Evolutionary conservation across 2,113 vertebrate species (phyloP).

Genomic region (Sisor rabdophorus): DNA sequence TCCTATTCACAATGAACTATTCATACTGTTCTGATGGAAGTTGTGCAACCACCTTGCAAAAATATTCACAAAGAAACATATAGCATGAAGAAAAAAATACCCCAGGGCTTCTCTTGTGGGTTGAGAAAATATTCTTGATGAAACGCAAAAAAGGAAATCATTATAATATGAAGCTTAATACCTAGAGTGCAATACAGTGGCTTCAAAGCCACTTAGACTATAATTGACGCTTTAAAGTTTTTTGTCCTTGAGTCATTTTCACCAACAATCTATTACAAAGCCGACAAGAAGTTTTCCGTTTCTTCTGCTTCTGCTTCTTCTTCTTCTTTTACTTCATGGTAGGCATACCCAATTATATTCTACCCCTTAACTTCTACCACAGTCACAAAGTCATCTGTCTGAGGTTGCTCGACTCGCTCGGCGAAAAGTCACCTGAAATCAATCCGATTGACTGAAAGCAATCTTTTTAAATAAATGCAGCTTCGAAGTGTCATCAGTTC

Average conservation of each 20-base stretch:
- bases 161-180: slow-evolving; percentile 46
- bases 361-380: not conserved
- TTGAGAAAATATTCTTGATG: slow-evolving; percentile 43
- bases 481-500: slow-evolving; percentile 10
- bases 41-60: slow-evolving; percentile 37
- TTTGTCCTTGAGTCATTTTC: slow-evolving; percentile 48
- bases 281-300: slow-evolving; percentile 28
- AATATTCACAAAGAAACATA: slow-evolving; percentile 50
- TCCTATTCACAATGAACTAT: slow-evolving; percentile 33
- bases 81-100: slow-evolving; percentile 46
- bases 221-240: slow-evolving; percentile 53
- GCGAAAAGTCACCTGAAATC: not conserved
- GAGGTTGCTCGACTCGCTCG: slow-evolving; percentile 3
- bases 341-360: slow-evolving; percentile 24
- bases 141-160: slow-evolving; percentile 44
- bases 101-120: slow-evolving; percentile 44
- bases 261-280: slow-evolving; percentile 39
- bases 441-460: slow-evolving; percentile 22
- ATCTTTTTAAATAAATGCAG: slow-evolving; percentile 17
- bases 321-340: not conserved
- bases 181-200: slow-evolving; percentile 41
- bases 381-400: slow-evolving; percentile 12
- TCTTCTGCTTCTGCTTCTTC: slow-evolving; percentile 24
- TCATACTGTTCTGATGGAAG: slow-evolving; percentile 15
- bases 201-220: slow-evolving; percentile 51